These are phyloP conservation scores for Tyria jacobaeae DNA, from an alignment of 2,888 invertebrate genomes.

Conservation along the genomic window DNA sequence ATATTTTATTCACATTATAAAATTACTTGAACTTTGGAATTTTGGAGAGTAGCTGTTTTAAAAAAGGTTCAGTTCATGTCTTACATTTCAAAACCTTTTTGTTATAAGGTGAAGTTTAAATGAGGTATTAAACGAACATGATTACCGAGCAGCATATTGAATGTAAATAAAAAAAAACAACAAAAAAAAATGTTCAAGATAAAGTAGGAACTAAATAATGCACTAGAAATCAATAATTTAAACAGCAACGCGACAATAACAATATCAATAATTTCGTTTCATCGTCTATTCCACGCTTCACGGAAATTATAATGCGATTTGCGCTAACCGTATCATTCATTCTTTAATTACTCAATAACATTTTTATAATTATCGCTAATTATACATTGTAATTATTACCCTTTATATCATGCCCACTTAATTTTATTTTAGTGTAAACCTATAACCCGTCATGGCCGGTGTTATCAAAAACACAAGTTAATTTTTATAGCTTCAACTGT, in stretches of 20 bases:
- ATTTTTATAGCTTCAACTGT: slow-evolving; percentile 40
- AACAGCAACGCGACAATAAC: neutral
- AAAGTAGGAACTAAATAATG: too few species aligned
- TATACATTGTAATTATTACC: slow-evolving; percentile 1
- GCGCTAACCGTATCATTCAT: neutral
- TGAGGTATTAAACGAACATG: too few species aligned
- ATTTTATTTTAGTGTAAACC: slow-evolving; percentile 12
- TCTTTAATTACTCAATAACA: neutral
- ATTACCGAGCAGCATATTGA: too few species aligned
- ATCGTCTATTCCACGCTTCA: neutral
- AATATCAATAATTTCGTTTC: neutral
- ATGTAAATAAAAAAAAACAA: too few species aligned
- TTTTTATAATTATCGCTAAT: neutral
- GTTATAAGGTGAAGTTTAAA: too few species aligned
- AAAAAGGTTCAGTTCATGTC: too few species aligned
- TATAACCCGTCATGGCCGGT: slow-evolving; percentile 29
- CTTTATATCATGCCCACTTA: neutral
- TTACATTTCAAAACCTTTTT: too few species aligned
- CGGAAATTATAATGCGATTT: neutral
- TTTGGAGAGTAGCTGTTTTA: too few species aligned
- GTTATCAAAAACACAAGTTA: slow-evolving; percentile 32
- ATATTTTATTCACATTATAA: too few species aligned
- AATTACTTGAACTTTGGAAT: too few species aligned
- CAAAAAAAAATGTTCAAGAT: too few species aligned
- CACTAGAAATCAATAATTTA: neutral